A percentile compares a stretch with the other conserved stretches of the same genome.
These are phyloP conservation scores for Chloroceryle inda DNA, from an alignment of 2,797 vertebrate genomes.

Conservation along the genomic window DNA sequence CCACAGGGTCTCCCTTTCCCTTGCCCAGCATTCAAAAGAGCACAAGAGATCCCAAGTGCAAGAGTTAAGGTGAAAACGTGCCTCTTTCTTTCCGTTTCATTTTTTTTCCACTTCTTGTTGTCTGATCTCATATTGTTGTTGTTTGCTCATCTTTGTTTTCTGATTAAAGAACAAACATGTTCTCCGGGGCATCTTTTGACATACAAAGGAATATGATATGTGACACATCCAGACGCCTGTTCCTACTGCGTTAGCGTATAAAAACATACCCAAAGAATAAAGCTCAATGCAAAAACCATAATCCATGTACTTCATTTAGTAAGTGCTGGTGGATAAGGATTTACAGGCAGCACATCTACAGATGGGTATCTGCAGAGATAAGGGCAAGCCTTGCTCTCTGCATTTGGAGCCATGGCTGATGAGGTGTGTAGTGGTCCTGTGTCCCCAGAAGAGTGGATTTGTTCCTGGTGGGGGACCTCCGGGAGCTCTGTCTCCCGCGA, in stretches of 20 bases:
- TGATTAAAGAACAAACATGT: background rate
- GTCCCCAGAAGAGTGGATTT: background rate
- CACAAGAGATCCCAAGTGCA: background rate
- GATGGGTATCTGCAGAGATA: background rate
- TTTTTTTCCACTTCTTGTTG: background rate
- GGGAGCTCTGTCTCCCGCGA: background rate
- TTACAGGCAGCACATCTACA: fast-evolving
- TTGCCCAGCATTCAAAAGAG: no score
- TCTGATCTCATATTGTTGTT: background rate
- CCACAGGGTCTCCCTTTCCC: no score
- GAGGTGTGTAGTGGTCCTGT: background rate
- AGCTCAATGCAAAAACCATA: fast-evolving
- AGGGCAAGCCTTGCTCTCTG: background rate
- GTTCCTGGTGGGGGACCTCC: background rate
- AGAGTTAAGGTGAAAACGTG: background rate
- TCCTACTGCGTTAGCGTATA: background rate
- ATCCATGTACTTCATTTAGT: background rate
- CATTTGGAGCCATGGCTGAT: background rate
- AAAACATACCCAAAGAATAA: background rate
- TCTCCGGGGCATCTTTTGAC: background rate
- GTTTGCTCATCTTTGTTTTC: background rate
- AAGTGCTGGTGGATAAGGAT: background rate
- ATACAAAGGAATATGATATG: background rate
- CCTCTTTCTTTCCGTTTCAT: background rate
- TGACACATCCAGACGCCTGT: fast-evolving